Conservation (phyloP, 2,888 invertebrate species). For the Galerucella nymphaeae region DNA sequence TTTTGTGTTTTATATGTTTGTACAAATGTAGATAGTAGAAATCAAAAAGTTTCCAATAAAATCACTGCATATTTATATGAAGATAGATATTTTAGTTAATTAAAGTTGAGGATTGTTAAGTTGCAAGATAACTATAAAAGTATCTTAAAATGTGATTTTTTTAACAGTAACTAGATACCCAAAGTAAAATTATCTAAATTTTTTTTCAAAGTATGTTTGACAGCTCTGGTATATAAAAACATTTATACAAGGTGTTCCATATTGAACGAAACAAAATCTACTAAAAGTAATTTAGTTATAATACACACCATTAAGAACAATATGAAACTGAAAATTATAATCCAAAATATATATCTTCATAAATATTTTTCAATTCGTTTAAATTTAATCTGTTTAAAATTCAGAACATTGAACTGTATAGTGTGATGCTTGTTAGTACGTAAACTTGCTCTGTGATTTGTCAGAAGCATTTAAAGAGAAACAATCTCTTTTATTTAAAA, state of each 20-base stretch:
- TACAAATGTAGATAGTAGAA: slow-evolving; percentile 31
- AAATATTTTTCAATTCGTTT: slow-evolving; percentile 14
- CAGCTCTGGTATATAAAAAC: too few species aligned
- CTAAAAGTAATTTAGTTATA: too few species aligned
- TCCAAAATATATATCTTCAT: not conserved
- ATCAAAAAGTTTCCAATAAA: slow-evolving; percentile 3
- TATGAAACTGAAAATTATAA: too few species aligned
- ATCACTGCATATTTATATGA: not conserved
- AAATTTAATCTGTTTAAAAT: slow-evolving; percentile 22
- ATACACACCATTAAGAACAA: too few species aligned
- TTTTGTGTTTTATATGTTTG: slow-evolving; percentile 14
- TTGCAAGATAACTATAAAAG: too few species aligned
- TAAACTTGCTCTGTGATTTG: slow-evolving; percentile 44
- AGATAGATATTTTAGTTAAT: not conserved
- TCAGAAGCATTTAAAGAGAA: slow-evolving; percentile 39
- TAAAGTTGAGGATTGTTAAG: too few species aligned
- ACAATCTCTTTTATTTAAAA: slow-evolving; percentile 24
- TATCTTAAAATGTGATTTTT: too few species aligned
- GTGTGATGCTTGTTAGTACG: slow-evolving; percentile 29
- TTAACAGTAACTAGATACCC: too few species aligned
- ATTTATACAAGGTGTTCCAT: too few species aligned
- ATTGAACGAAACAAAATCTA: too few species aligned
- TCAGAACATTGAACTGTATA: slow-evolving; percentile 33
- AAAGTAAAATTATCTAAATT: too few species aligned
- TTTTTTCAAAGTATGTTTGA: too few species aligned